Evolutionary conservation across 2,113 vertebrate genomes (phyloP).

Genomic region (Petromus typicus): DNA sequence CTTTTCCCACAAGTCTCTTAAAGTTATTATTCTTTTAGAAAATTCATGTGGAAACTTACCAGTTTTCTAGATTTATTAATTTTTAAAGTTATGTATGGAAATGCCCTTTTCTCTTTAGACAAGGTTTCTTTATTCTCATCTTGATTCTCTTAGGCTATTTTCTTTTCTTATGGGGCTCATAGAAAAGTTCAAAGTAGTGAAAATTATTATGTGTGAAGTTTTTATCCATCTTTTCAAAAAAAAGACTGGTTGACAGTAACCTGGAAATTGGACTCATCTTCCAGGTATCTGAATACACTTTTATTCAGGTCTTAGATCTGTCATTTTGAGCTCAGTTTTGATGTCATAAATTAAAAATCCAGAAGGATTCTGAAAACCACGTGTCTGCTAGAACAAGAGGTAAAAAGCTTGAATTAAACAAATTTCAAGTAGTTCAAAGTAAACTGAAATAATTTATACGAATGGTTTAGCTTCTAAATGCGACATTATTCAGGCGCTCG

Average conservation of each 20-base stretch:
- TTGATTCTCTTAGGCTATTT: constrained; percentile 23
- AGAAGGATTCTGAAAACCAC: background rate
- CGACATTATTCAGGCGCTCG: too few relatives aligned
- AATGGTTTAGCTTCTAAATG: background rate
- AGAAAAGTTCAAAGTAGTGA: constrained; percentile 52
- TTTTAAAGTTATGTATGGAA: constrained; percentile 69
- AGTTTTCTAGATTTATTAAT: constrained; percentile 71
- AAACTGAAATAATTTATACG: background rate
- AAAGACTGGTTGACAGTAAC: constrained; percentile 29
- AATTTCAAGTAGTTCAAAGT: background rate
- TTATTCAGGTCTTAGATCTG: background rate
- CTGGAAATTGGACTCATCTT: constrained; percentile 39
- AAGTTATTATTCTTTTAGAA: constrained; percentile 10
- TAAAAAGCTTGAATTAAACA: background rate
- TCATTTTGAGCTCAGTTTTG: constrained; percentile 37
- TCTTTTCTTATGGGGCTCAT: constrained; percentile 49
- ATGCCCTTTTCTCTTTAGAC: constrained; percentile 63
- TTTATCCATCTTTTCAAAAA: background rate
- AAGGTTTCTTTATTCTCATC: constrained; percentile 42
- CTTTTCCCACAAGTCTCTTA: background rate
- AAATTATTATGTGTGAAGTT: constrained; percentile 30
- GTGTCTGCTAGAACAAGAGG: background rate
- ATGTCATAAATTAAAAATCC: constrained; percentile 40
- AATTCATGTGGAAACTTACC: background rate
- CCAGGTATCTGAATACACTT: constrained; percentile 37